These are phyloP conservation scores for Actinia equina DNA, from an alignment of 64 coral and sea anemone genomes.

Conservation along the genomic window DNA sequence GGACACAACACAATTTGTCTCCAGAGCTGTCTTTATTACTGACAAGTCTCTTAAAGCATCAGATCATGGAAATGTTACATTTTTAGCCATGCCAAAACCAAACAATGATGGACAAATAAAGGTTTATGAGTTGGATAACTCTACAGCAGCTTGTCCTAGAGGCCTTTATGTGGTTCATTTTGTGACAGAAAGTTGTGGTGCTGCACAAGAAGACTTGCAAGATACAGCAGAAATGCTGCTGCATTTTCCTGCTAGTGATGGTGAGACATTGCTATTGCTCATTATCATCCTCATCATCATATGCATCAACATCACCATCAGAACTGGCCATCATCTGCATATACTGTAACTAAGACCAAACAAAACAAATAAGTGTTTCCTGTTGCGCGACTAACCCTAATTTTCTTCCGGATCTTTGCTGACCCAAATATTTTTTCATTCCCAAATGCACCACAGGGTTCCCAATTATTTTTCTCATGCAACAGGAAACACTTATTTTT, in stretches of 20 bases:
- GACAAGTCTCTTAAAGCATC: conserved; percentile 68
- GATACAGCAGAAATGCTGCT: conserved; percentile 59
- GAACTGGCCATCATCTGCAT: neutral
- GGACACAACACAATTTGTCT: conserved; percentile 34
- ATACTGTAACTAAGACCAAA: neutral
- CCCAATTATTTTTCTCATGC: too few relatives aligned
- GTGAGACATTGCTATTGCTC: conserved; percentile 29
- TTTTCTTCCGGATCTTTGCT: too few relatives aligned
- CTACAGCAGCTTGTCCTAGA: conserved; percentile 81
- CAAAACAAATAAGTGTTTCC: too few relatives aligned
- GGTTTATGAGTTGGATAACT: conserved; percentile 62
- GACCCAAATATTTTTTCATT: too few relatives aligned
- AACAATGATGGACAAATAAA: conserved; percentile 46
- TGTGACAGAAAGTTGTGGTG: conserved; percentile 41
- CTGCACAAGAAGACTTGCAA: conserved; percentile 83
- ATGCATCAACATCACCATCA: neutral
- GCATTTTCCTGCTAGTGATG: conserved; percentile 54
- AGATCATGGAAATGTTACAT: conserved; percentile 57
- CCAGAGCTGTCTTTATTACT: conserved; percentile 89
- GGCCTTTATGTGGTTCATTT: conserved; percentile 91
- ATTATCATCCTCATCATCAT: neutral
- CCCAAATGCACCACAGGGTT: too few relatives aligned
- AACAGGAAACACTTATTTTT: neutral
- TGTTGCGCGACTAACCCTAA: too few relatives aligned
- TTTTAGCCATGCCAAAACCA: conserved; percentile 67